These are phyloP conservation scores for Epinotia demarniana DNA, from an alignment of 2,888 invertebrate genomes.

Conservation along the genomic window DNA sequence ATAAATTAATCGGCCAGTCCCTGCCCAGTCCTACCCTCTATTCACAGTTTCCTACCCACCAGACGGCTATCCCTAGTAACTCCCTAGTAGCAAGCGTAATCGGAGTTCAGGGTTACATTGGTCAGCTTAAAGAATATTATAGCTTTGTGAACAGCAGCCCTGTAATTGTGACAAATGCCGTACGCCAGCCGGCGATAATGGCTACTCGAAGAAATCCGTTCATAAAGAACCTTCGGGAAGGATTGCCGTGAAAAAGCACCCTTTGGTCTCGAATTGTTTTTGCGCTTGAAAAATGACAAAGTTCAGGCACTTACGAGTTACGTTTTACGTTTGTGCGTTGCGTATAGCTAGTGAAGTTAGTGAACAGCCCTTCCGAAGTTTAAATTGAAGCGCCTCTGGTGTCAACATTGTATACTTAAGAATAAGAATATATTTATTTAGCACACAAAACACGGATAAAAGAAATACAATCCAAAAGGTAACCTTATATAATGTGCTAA, in stretches of 20 bases:
- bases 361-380: too few species aligned
- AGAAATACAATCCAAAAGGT: too few species aligned
- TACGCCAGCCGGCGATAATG: conserved; percentile 76
- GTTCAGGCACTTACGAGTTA: conserved; percentile 35
- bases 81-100: not conserved
- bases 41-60: conserved; percentile 9
- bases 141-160: conserved; percentile 52
- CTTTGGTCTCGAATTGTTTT: conserved; percentile 26
- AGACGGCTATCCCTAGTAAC: not conserved
- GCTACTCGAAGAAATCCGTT: conserved; percentile 66
- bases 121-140: not conserved
- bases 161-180: conserved; percentile 81
- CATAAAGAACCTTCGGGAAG: conserved; percentile 66
- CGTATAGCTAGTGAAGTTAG: not conserved
- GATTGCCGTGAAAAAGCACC: conserved; percentile 57
- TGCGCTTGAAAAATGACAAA: conserved; percentile 31
- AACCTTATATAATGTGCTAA: too few species aligned
- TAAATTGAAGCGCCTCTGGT: not conserved
- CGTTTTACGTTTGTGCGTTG: conserved; percentile 20
- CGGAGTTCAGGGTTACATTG: not conserved
- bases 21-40: conserved; percentile 33
- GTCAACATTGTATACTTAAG: too few species aligned
- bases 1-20: conserved; percentile 45
- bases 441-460: too few species aligned
- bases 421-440: too few species aligned